Percentiles rank a stretch among this genome's conserved stretches.
phyloP scores from a whole-genome alignment of 2,797 vertebrate species.

The Margarornis squamiger region DNA sequence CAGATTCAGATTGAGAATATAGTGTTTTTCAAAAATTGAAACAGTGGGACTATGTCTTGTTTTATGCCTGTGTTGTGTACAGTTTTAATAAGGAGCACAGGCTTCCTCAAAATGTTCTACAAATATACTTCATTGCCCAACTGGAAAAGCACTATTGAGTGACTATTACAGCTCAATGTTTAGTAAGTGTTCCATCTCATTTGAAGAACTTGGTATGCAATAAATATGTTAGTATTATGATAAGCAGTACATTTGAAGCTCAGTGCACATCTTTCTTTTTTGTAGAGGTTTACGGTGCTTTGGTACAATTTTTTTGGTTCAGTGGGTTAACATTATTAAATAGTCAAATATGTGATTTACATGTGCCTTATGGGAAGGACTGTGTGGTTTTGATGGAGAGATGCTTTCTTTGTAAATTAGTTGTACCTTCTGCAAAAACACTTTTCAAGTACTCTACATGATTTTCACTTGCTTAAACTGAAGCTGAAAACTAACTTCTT shows the following conservation, averaged over 20 bases:
- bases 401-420: background rate
- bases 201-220: background rate
- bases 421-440: background rate
- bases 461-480: background rate
- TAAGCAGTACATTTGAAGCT: background rate
- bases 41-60: background rate
- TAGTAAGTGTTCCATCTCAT: background rate
- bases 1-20: background rate
- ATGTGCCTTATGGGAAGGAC: background rate
- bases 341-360: background rate
- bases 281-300: background rate
- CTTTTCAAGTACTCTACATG: background rate
- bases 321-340: background rate
- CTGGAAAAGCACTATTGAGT: background rate
- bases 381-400: background rate
- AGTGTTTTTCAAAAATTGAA: background rate
- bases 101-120: background rate
- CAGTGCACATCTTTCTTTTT: background rate
- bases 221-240: background rate
- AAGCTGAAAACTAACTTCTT: background rate
- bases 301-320: background rate
- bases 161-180: background rate
- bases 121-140: background rate
- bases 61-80: background rate
- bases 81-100: background rate